Conservation (phyloP, 2,113 vertebrate genomes). For the Podilymbus podiceps region DNA sequence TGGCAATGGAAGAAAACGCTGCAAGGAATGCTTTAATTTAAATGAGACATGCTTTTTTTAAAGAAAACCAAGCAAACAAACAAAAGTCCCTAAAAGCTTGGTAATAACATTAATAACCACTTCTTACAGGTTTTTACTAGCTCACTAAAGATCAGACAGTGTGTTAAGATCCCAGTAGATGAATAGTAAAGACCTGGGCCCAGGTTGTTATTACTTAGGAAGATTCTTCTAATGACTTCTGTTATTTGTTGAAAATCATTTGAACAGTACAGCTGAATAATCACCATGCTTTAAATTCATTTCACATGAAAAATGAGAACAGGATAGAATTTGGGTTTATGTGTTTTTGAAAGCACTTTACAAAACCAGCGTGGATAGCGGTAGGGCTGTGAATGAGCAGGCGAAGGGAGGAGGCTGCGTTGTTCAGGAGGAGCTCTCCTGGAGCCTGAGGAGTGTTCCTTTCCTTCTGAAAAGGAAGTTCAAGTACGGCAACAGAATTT, state of each 20-base stretch:
- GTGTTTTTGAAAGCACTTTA: background rate
- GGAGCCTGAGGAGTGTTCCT: background rate
- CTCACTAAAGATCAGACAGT: constrained; percentile 39
- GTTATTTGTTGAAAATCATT: constrained; percentile 67
- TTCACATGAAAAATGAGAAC: constrained; percentile 39
- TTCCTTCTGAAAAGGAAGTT: background rate
- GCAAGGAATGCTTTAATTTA: constrained; percentile 58
- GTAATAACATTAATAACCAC: constrained; percentile 65
- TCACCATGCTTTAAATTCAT: constrained; percentile 51
- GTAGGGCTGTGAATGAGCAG: background rate
- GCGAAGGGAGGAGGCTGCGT: background rate
- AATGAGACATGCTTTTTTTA: constrained; percentile 37
- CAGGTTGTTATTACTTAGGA: constrained; percentile 28
- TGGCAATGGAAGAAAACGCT: constrained; percentile 15
- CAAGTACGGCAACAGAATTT: background rate
- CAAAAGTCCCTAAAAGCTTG: constrained; percentile 19
- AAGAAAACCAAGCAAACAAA: background rate
- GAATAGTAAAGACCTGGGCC: background rate
- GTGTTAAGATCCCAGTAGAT: constrained; percentile 28
- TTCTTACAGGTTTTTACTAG: constrained; percentile 48
- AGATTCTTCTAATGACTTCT: constrained; percentile 56
- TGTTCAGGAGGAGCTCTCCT: background rate
- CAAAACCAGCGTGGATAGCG: background rate
- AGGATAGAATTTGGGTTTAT: constrained; percentile 17
- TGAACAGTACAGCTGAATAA: constrained; percentile 44